These are phyloP conservation scores for Euphysa ruthae DNA, from an alignment of 30 jellyfish, hydroid and myxozoan species.

Conservation along the genomic window DNA sequence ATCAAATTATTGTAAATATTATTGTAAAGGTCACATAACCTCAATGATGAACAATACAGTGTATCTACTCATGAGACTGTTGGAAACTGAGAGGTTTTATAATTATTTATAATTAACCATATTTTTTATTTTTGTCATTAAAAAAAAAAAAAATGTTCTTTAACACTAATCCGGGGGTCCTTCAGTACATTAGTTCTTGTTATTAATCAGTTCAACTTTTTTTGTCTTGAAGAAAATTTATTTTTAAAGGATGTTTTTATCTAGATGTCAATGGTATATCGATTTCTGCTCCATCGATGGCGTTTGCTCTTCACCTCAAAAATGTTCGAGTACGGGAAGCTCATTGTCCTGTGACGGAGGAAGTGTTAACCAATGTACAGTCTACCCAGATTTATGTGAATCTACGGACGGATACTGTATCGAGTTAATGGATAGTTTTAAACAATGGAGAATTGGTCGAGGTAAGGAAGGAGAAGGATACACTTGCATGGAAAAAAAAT, in stretches of 20 bases:
- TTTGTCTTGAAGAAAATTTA: no score
- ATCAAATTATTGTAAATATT: no score
- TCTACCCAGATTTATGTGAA: conserved; percentile 32
- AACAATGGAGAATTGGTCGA: conserved; percentile 6
- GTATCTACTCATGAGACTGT: no score
- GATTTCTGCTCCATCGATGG: conserved; percentile 20
- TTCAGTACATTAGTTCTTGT: no score
- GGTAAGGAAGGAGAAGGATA: conserved; percentile 42
- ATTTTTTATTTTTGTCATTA: no score
- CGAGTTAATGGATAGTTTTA: conserved; percentile 17
- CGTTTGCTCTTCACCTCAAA: not conserved
- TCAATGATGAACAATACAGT: no score
- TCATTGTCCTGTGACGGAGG: conserved; percentile 14
- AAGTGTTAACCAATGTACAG: conserved; percentile 41
- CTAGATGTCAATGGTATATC: conserved; percentile 54
- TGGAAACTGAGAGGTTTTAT: no score
- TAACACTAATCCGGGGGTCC: no score
- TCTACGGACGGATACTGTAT: conserved; percentile 22
- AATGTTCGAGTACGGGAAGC: conserved; percentile 16
- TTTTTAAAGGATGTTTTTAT: not conserved
- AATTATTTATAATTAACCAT: no score
- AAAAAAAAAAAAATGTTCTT: no score
- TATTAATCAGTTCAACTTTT: no score
- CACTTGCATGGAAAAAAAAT: conserved; percentile 23
- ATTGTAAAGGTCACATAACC: no score